Evolutionary conservation across 1,140 invertebrate species (phyloP).

Genomic region (Lasaia peninsularis): DNA sequence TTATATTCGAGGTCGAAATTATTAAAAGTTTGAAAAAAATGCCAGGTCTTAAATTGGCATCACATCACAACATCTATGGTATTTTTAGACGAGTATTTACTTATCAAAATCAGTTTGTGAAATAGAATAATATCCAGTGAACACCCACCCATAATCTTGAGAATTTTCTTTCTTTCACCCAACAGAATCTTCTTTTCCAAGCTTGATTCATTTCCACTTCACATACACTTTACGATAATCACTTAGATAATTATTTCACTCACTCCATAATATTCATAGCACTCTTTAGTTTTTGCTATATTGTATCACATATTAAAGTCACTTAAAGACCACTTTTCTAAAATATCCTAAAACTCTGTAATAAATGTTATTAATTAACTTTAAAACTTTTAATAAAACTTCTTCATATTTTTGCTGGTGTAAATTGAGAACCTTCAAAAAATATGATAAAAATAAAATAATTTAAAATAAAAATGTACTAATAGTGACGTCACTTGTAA

Average conservation of each 20-base stretch:
- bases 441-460: background rate
- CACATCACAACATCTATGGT: too few species aligned
- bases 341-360: too few species aligned
- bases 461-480: background rate
- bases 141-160: slow-evolving; percentile 52
- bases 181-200: slow-evolving; percentile 54
- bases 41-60: too few species aligned
- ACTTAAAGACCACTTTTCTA: too few species aligned
- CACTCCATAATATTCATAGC: too few species aligned
- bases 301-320: too few species aligned
- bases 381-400: too few species aligned
- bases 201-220: slow-evolving; percentile 47
- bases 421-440: background rate
- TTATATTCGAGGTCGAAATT: too few species aligned
- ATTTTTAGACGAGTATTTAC: too few species aligned
- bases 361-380: too few species aligned
- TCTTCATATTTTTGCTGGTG: background rate
- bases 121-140: background rate
- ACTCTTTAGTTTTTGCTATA: too few species aligned
- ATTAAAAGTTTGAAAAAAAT: too few species aligned
- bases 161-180: slow-evolving; percentile 51
- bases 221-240: slow-evolving; percentile 18
- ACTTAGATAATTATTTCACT: background rate
- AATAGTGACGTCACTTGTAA: background rate
- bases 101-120: slow-evolving; percentile 4